Conservation (phyloP, 2,888 invertebrate species). For the Ennomos fuscantarius region DNA sequence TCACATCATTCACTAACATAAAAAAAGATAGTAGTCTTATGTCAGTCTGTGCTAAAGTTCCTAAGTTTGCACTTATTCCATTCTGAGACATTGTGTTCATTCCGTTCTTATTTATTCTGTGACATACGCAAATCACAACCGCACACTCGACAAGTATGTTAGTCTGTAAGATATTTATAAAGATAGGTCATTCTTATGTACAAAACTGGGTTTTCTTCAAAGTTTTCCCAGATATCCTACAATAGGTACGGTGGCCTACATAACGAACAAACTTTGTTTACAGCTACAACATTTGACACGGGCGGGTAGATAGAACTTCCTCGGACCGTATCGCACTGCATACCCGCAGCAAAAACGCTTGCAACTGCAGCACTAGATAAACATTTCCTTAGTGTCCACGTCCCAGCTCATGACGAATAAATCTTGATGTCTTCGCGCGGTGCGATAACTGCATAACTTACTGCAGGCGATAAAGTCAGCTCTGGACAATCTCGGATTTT, state of each 20-base stretch:
- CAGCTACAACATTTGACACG: conserved; percentile 18
- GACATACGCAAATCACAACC: too few relatives aligned
- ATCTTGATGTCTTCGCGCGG: conserved; percentile 68
- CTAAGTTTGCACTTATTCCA: too few relatives aligned
- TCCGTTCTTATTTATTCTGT: too few relatives aligned
- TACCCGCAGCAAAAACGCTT: conserved; percentile 50
- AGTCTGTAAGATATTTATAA: too few relatives aligned
- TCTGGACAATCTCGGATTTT: conserved; percentile 50
- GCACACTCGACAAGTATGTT: too few relatives aligned
- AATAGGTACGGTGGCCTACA: not conserved
- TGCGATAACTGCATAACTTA: conserved; percentile 58
- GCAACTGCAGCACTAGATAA: conserved; percentile 65
- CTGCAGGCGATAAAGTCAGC: conserved; percentile 52
- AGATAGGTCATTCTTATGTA: too few relatives aligned
- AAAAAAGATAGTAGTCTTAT: too few relatives aligned
- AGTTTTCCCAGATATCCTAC: not conserved
- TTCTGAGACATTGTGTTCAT: too few relatives aligned
- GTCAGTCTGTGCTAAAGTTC: too few relatives aligned
- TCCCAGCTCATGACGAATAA: conserved; percentile 69
- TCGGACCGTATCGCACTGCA: conserved; percentile 28
- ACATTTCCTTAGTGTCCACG: conserved; percentile 70
- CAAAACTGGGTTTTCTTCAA: too few relatives aligned
- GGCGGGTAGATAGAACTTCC: conserved; percentile 14
- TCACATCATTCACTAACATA: too few relatives aligned
- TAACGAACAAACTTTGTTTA: not conserved